Percentiles rank a stretch among this genome's conserved stretches.
phyloP scores from a whole-genome alignment of 2,888 invertebrate genomes.

The Chironomus riparius region DNA sequence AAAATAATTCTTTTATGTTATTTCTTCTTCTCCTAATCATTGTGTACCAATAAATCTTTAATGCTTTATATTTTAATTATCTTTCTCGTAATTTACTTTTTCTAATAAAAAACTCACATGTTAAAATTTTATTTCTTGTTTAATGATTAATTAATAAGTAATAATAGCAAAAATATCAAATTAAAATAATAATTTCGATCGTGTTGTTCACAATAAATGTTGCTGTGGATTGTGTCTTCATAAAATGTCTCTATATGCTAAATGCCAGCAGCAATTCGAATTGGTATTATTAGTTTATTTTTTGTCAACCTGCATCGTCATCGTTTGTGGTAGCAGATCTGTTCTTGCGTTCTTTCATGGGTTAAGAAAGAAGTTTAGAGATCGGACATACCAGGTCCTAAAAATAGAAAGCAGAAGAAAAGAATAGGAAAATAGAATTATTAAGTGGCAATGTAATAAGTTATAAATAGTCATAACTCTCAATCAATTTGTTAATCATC shows the following conservation, averaged over 20 bases:
- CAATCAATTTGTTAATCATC: constrained; percentile 27
- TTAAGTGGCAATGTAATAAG: constrained; percentile 11
- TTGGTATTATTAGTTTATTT: neutral
- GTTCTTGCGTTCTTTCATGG: constrained; percentile 21
- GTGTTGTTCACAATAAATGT: neutral
- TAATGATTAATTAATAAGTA: too few relatives aligned
- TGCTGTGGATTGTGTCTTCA: neutral
- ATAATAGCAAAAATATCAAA: too few relatives aligned
- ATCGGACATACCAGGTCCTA: constrained; percentile 55
- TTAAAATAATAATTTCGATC: neutral
- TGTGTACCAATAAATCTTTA: too few relatives aligned
- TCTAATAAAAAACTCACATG: too few relatives aligned
- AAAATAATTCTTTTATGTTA: too few relatives aligned
- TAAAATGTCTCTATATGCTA: neutral
- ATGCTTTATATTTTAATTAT: too few relatives aligned
- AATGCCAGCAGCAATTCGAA: constrained; percentile 18
- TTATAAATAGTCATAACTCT: neutral
- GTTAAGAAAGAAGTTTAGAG: constrained; percentile 40
- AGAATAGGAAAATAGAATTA: constrained; percentile 14
- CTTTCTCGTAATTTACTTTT: too few relatives aligned
- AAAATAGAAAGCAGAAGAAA: constrained; percentile 30
- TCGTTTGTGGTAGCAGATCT: neutral
- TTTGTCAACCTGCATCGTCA: constrained; percentile 3
- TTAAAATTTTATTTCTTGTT: too few relatives aligned
- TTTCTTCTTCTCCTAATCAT: too few relatives aligned